Evolutionary conservation across 1,140 invertebrate species (phyloP), one percentile per base, ranked within the genome.

Genomic region (Lucilia cuprina): DNA sequence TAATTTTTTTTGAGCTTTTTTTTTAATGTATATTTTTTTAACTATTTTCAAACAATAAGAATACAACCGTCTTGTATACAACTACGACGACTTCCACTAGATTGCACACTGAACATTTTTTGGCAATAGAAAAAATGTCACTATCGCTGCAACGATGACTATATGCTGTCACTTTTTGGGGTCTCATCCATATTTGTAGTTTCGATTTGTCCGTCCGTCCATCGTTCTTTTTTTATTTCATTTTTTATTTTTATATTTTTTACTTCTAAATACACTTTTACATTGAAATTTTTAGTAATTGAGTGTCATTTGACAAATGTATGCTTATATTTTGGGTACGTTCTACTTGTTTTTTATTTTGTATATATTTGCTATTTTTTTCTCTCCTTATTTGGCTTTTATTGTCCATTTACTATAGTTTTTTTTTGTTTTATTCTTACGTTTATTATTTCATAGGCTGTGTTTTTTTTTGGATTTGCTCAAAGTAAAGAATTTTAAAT

Each of bases 21-120:
- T 5, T 60, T 60, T 60, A 60, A n/a, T 60, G 14, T 60, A 7
- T n/a, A 60, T 60, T 60, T 65, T 70, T 8, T 19, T 70, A 1
- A 21, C 10, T 70, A 21, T 17, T 21, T 70, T 12, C 8, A 70
- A 70, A 70, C 65, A 70, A 70, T 70, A 70, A 19, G n/a, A 70
- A 19, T 70, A 70, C n/a, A 21, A 70, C 65, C 19, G 65, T 70
- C 65, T 70, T 19, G n/a, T 70, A 70, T 19, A 21, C n/a, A 70
- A 70, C 65, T 70, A 70, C n/a, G 65, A 70, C 65, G 41, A 80
- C 77, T 80, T 80, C 77, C 77, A 80, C 77, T 80, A 80, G n/a
- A 80, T 80, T 47, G 47, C 77, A 80, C 77, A 80, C 77, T 80
- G 41, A 80, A 80, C 77, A 80, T 80, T 80, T 80, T 80, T 80